phyloP scores from a whole-genome alignment of 1,140 invertebrate genomes.

The Lineus longissimus region DNA sequence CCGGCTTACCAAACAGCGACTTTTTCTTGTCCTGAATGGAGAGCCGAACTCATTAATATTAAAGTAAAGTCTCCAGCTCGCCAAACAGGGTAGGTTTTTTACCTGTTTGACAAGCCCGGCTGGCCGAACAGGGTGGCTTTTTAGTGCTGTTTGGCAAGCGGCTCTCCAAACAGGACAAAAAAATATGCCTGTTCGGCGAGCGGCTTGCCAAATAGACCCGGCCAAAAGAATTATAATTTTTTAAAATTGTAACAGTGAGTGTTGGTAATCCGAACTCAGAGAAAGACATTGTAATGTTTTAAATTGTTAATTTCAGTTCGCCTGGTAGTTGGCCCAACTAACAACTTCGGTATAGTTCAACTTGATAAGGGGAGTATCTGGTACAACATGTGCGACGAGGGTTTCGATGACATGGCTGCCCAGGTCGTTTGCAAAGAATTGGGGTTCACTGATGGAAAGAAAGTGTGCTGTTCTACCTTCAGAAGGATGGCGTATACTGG shows the following conservation, averaged over 20 bases:
- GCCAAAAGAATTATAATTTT: neutral
- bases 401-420: conserved; percentile 33
- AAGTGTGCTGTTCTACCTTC: conserved; percentile 33
- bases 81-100: too few species aligned
- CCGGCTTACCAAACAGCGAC: too few species aligned
- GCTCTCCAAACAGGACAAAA: too few species aligned
- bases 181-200: too few species aligned
- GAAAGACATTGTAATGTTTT: neutral
- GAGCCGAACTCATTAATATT: too few species aligned
- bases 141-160: too few species aligned
- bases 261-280: neutral
- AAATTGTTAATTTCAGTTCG: neutral
- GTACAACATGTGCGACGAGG: conserved; percentile 37
- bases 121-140: too few species aligned
- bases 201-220: too few species aligned
- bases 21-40: too few species aligned
- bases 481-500: conserved; percentile 1
- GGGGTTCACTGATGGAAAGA: conserved; percentile 28
- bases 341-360: conserved; percentile 27
- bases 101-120: too few species aligned
- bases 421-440: conserved; percentile 29
- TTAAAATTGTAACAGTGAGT: neutral
- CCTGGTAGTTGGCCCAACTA: neutral
- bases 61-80: too few species aligned
- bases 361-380: conserved; percentile 28